Conservation (phyloP, 1,140 invertebrate species). For the Acromyrmex heyeri region DNA sequence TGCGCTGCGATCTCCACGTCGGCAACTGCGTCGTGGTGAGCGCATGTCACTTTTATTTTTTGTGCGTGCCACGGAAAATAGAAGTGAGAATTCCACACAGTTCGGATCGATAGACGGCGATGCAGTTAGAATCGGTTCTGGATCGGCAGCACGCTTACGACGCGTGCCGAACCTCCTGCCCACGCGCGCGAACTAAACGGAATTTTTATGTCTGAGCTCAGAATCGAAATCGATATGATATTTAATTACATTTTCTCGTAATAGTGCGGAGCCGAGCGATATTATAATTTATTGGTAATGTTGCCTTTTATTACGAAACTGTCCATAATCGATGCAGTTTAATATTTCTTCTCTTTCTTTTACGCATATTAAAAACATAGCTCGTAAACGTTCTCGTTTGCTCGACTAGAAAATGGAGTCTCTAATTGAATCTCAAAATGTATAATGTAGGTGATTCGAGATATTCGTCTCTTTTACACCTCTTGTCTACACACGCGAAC, state of each 20-base stretch:
- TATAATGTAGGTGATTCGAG: no score
- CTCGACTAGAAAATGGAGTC: background rate
- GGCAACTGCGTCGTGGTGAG: background rate
- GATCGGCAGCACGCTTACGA: slow-evolving; percentile 20
- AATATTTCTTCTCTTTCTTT: background rate
- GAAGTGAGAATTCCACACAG: slow-evolving; percentile 1
- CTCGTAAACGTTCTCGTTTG: background rate
- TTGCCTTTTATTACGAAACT: slow-evolving; percentile 19
- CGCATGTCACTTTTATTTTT: background rate
- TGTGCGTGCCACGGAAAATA: background rate
- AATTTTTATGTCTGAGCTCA: background rate
- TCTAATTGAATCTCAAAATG: slow-evolving; percentile 29
- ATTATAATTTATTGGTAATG: slow-evolving; percentile 9
- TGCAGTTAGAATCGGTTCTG: slow-evolving; percentile 18
- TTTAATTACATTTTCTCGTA: background rate
- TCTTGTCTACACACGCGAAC: slow-evolving; percentile 13
- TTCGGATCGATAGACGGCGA: background rate
- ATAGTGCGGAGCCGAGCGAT: background rate
- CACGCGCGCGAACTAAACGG: slow-evolving; percentile 12
- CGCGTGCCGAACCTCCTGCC: slow-evolving; percentile 38
- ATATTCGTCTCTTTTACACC: slow-evolving; percentile 20
- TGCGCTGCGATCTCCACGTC: background rate
- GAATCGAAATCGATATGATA: slow-evolving; percentile 12
- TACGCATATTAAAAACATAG: background rate
- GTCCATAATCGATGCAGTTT: background rate